Percentiles rank a stretch among this genome's conserved stretches.
These are phyloP conservation scores for Phalera bucephala DNA, from an alignment of 2,888 invertebrate genomes.

Conservation along the genomic window DNA sequence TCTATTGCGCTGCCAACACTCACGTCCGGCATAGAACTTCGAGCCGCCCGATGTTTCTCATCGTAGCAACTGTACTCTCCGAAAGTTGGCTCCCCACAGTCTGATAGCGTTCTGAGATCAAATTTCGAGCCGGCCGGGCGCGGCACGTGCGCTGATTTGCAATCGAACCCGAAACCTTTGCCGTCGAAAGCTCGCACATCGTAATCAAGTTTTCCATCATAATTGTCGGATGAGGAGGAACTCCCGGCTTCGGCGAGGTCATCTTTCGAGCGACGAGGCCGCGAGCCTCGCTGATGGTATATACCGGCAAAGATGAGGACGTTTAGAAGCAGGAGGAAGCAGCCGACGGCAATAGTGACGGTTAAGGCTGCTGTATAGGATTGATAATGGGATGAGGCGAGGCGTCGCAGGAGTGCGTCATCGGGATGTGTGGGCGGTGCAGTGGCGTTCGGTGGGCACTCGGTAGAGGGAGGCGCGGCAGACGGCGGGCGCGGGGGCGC, in stretches of 20 bases:
- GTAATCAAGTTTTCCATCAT: conserved; percentile 82
- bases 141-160: conserved; percentile 81
- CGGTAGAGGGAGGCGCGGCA: conserved; percentile 84
- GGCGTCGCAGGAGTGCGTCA: conserved; percentile 88
- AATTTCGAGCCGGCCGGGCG: conserved; percentile 71
- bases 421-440: conserved; percentile 77
- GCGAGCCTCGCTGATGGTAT: conserved; percentile 91
- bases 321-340: conserved; percentile 91
- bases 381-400: conserved; percentile 93
- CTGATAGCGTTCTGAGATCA: conserved; percentile 77
- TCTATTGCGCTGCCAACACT: conserved; percentile 85
- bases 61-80: conserved; percentile 87
- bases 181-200: conserved; percentile 80
- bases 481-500: conserved; percentile 68
- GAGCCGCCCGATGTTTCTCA: conserved; percentile 82
- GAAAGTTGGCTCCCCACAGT: conserved; percentile 79
- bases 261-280: conserved; percentile 89
- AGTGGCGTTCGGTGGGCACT: conserved; percentile 87
- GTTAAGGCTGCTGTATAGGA: conserved; percentile 95
- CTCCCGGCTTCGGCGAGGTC: conserved; percentile 89
- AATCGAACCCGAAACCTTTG: conserved; percentile 81
- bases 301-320: conserved; percentile 95
- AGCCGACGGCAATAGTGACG: conserved; percentile 93
- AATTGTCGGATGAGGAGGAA: conserved; percentile 86
- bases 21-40: conserved; percentile 83